Percentiles rank a stretch among this genome's conserved stretches.
phyloP scores from a whole-genome alignment of 64 coral and sea anemone species.

The Dendrophyllia cribrosa region DNA sequence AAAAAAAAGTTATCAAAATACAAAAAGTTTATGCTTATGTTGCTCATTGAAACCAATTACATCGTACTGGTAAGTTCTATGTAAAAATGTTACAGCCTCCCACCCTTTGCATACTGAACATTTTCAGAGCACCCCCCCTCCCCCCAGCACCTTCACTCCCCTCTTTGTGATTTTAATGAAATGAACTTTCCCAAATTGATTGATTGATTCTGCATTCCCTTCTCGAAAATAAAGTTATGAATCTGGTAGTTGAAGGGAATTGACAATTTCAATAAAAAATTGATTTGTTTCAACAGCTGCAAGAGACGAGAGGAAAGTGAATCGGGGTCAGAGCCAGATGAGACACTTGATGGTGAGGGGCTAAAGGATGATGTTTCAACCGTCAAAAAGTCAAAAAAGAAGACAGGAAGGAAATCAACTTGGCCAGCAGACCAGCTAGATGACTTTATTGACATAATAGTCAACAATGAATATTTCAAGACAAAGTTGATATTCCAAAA shows the following conservation, averaged over 20 bases:
- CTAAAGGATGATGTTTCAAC: slow-evolving; percentile 31
- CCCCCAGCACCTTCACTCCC: no score
- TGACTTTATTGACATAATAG: slow-evolving; percentile 75
- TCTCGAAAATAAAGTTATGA: not conserved
- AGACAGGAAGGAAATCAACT: slow-evolving; percentile 54
- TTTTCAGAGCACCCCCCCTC: no score
- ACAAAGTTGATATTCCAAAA: no score
- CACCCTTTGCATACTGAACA: no score
- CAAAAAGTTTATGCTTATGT: no score
- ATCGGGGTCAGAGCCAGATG: slow-evolving; percentile 32
- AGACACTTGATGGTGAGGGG: no score
- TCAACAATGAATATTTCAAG: slow-evolving; percentile 60
- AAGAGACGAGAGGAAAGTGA: slow-evolving; percentile 49
- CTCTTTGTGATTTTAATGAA: no score
- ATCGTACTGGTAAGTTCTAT: no score
- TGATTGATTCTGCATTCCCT: not conserved
- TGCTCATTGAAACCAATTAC: no score
- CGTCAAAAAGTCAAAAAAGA: slow-evolving; percentile 44
- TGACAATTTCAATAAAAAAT: slow-evolving; percentile 49
- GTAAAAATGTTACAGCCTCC: no score
- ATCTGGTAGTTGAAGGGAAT: not conserved
- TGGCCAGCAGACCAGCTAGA: slow-evolving; percentile 54
- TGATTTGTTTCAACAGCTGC: slow-evolving; percentile 54
- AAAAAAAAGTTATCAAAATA: no score
- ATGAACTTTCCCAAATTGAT: no score